Base-by-base conservation (phyloP, 1,140 invertebrate genomes). In the Hyphantria cunea region DNA sequence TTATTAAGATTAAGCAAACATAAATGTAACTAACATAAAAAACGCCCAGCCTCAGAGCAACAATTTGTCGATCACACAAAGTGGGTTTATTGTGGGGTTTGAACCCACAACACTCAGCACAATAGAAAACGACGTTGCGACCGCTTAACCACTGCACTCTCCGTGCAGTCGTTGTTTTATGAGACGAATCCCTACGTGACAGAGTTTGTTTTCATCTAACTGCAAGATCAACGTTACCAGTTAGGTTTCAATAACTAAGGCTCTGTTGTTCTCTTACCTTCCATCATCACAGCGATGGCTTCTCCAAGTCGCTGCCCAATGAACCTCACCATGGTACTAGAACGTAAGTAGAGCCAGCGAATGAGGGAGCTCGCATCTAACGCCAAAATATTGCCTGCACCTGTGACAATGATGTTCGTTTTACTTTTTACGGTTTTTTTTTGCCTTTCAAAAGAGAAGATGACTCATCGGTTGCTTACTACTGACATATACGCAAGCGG, bases 331-430 rank as follows among this genome's bases (percentile, higher is more conserved):
- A 84, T 90, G 3, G 84, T 89, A n/a, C 80, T 76, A 14, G 88
- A 73, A 33, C 82, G 85, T 0, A 91, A 68, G 66, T 91, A 91
- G 51, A 90, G 58, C 79, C 78, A 89, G 10, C 69, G 56, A 54
- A 91, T 81, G 9, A 90, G 67, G 0, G 81, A 72, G 63, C 87
- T 86, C 32, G 77, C 82, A 62, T 91, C 90, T 63, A 91, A 60
- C 0, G 86, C 90, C 15, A 91, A 17, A 9, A 89, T 64, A 56
- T 88, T 84, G 39, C 64, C 56, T 9, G 73, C 62, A 10, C 76
- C 85, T 82, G 65, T 0, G 25, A 42, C n/a, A 12, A 44, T 25
- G 55, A 0, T 14, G 41, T 33, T 39, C 7, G 14, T 49, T 25
- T 44, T 33, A 32, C 3, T 39, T 6, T 1, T 25, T 25, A 5